Evolutionary conservation across 2,888 invertebrate species (phyloP).

Genomic region (Salticus scenicus): DNA sequence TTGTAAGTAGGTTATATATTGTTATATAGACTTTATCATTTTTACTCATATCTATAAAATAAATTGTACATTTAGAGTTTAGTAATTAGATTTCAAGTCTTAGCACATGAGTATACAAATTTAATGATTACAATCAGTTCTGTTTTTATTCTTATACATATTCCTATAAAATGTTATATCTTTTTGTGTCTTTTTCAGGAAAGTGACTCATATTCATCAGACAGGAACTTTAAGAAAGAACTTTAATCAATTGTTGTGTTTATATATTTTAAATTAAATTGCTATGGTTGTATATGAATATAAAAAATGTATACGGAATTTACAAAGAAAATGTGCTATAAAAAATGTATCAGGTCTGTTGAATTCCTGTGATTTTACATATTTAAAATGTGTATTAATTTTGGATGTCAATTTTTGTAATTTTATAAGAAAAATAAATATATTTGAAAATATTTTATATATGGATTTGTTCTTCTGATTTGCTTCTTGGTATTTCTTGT

Average conservation of each 20-base stretch:
- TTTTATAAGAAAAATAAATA: constrained; percentile 12
- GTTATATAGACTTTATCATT: too few species aligned
- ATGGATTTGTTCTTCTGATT: too few species aligned
- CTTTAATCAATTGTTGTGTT: not conserved
- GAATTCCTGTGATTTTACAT: constrained; percentile 10
- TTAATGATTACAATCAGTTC: too few species aligned
- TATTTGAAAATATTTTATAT: not conserved
- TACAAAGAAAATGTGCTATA: not conserved
- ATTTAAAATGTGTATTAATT: constrained; percentile 5
- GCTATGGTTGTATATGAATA: not conserved
- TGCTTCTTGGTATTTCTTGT: too few species aligned
- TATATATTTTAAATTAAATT: constrained; percentile 9
- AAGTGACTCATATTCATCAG: not conserved
- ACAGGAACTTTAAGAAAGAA: not conserved
- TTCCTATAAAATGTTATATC: too few species aligned
- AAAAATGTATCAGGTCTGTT: not conserved
- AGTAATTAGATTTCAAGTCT: too few species aligned
- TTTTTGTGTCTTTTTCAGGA: constrained; percentile 4
- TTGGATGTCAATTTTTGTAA: constrained; percentile 14
- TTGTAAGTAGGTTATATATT: too few species aligned
- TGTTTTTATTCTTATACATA: too few species aligned
- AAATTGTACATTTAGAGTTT: too few species aligned
- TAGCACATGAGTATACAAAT: too few species aligned
- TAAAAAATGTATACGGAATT: not conserved
- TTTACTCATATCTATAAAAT: too few species aligned